Evolutionary conservation across 2,888 invertebrate genomes (phyloP).

Genomic region (Nemapogon koenigi): DNA sequence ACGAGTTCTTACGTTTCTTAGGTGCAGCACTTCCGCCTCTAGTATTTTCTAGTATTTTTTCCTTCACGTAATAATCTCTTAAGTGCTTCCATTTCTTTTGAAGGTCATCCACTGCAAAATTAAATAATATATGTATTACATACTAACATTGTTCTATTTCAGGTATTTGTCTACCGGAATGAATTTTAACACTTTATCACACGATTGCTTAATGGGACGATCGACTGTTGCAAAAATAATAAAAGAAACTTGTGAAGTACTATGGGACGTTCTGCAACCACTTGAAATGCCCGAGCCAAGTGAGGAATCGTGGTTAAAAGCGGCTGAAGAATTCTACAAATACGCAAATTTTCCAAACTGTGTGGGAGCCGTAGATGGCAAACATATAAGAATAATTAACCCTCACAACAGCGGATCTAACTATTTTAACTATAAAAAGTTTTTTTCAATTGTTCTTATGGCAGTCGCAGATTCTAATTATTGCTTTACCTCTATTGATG

Average conservation of each 20-base stretch:
- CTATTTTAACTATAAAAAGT: constrained; percentile 17
- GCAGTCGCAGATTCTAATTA: constrained; percentile 16
- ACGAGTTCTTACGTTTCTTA: constrained; percentile 16
- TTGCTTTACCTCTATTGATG: constrained; percentile 14
- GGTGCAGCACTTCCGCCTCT: constrained; percentile 15
- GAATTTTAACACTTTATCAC: constrained; percentile 8
- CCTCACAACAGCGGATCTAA: constrained; percentile 15
- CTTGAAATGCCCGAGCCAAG: constrained; percentile 9
- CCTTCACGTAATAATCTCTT: constrained; percentile 17
- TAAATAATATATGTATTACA: constrained; percentile 14
- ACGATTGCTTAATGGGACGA: constrained; percentile 12
- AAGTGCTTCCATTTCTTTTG: constrained; percentile 17
- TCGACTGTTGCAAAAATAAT: constrained; percentile 13
- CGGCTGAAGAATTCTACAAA: constrained; percentile 9
- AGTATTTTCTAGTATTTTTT: constrained; percentile 15
- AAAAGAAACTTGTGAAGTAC: constrained; percentile 12
- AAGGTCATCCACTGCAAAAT: constrained; percentile 17
- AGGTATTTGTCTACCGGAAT: constrained; percentile 8
- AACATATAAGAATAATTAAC: constrained; percentile 17
- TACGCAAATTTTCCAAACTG: constrained; percentile 17
- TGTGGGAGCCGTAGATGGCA: no score
- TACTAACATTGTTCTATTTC: constrained; percentile 7
- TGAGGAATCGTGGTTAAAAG: constrained; percentile 4
- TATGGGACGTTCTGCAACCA: constrained; percentile 11
- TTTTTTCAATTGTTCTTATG: constrained; percentile 15